phyloP scores from a whole-genome alignment of 2,113 vertebrate species.

The Mystacornis crossleyi region DNA sequence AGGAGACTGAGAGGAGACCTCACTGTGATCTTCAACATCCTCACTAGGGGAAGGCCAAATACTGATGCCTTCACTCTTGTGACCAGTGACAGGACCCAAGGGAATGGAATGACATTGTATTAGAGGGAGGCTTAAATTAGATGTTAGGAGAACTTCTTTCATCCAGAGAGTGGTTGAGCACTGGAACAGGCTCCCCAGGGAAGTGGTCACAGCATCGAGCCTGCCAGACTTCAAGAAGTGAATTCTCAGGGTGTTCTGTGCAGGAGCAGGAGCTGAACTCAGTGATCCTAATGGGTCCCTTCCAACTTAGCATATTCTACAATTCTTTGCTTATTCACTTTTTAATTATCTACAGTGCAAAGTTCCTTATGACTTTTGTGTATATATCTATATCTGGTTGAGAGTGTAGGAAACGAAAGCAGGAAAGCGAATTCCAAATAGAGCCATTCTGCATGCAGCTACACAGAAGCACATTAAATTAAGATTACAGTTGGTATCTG shows the following conservation, averaged over 20 bases:
- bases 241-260: not conserved
- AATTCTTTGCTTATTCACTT: not conserved
- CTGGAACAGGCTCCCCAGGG: not conserved
- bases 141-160: not conserved
- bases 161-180: not conserved
- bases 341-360: not conserved
- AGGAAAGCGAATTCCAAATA: not conserved
- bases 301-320: not conserved
- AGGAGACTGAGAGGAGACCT: not conserved
- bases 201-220: not conserved
- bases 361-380: not conserved
- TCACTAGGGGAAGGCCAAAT: not conserved
- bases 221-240: not conserved
- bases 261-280: not conserved
- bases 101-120: not conserved
- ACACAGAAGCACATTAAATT: not conserved
- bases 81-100: not conserved
- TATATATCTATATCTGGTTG: not conserved
- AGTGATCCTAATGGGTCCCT: not conserved
- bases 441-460: not conserved
- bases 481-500: not conserved
- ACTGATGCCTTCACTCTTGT: not conserved
- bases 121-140: not conserved
- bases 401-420: not conserved
- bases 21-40: not conserved